Evolutionary conservation across 1,140 invertebrate species (phyloP).

Genomic region (Papilio helenus): DNA sequence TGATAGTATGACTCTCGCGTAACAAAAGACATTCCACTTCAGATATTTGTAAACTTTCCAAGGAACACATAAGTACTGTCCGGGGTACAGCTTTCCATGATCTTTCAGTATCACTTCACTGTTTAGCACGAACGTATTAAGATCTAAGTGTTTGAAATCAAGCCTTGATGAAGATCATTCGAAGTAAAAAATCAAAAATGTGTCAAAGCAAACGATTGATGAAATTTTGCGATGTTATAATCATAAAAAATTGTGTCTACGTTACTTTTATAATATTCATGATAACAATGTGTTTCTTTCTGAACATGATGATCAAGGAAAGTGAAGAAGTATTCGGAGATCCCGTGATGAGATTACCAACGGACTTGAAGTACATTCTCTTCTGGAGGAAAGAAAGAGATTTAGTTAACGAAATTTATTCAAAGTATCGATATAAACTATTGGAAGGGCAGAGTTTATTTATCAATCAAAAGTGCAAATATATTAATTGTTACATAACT

Average conservation of each 20-base stretch:
- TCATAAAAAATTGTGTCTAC: slow-evolving; percentile 28
- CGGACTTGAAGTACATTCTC: slow-evolving; percentile 69
- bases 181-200: slow-evolving; percentile 9
- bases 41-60: slow-evolving; percentile 2
- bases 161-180: slow-evolving; percentile 1
- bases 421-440: slow-evolving; percentile 39
- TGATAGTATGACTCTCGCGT: not conserved
- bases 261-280: slow-evolving; percentile 24
- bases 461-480: slow-evolving; percentile 65
- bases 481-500: slow-evolving; percentile 68
- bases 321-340: slow-evolving; percentile 20
- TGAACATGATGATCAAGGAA: slow-evolving; percentile 27
- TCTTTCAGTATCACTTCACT: not conserved
- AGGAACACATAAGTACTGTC: not conserved
- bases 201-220: not conserved
- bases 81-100: not conserved
- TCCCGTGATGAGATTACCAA: slow-evolving; percentile 45
- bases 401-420: not conserved
- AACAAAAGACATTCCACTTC: slow-evolving; percentile 16
- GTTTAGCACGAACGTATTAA: not conserved
- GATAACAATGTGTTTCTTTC: slow-evolving; percentile 15
- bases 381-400: slow-evolving; percentile 54
- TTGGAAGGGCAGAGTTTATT: slow-evolving; percentile 59
- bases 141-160: not conserved
- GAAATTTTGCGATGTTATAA: not conserved